Evolutionary conservation across 2,113 vertebrate species (phyloP).

Genomic region (Labeo catla): DNA sequence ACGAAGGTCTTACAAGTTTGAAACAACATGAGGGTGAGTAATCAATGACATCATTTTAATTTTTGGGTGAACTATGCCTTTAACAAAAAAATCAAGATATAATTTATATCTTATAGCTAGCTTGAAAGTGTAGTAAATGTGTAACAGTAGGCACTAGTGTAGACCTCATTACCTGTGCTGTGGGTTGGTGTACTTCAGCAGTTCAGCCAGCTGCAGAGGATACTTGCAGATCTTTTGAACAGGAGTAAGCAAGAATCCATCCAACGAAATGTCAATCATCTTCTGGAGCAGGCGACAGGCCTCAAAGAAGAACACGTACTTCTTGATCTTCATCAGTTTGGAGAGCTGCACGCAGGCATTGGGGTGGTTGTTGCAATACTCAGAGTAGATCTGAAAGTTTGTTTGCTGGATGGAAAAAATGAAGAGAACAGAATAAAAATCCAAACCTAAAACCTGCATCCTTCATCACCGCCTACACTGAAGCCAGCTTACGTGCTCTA

Average conservation of each 20-base stretch:
- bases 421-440: background rate
- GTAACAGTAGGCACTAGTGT: background rate
- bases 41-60: too few species aligned
- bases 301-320: constrained; percentile 96
- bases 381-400: constrained; percentile 97
- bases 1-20: too few species aligned
- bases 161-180: constrained; percentile 83
- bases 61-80: too few species aligned
- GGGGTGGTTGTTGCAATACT: constrained; percentile 98
- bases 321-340: constrained; percentile 89
- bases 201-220: constrained; percentile 90
- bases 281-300: constrained; percentile 93
- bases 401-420: constrained; percentile 81
- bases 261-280: constrained; percentile 95
- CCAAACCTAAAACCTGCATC: background rate
- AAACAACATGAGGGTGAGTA: too few species aligned
- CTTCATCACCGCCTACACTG: background rate
- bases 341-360: constrained; percentile 91
- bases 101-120: background rate
- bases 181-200: constrained; percentile 95
- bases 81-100: too few species aligned
- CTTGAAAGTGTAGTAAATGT: background rate
- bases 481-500: constrained; percentile 86
- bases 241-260: constrained; percentile 92
- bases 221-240: constrained; percentile 99